Evolutionary conservation across 1,140 invertebrate genomes (phyloP).

Genomic region (Diprion similis): DNA sequence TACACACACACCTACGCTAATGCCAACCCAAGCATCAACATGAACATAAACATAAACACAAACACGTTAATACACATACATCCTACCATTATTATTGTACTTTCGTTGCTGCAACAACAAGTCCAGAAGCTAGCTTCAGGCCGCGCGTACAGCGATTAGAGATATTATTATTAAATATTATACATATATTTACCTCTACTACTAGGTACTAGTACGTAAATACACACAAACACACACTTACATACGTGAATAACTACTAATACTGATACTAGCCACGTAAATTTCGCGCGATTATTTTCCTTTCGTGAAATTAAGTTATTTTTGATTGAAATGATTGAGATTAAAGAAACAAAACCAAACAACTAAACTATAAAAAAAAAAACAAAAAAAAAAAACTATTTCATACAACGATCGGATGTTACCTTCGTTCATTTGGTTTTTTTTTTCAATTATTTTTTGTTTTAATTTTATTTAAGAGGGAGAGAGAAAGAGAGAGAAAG

Average conservation of each 20-base stretch:
- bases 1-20: constrained; percentile 56
- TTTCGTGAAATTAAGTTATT: too few species aligned
- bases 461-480: not conserved
- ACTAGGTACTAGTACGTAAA: too few species aligned
- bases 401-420: not conserved
- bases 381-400: not conserved
- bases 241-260: too few species aligned
- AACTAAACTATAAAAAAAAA: too few species aligned
- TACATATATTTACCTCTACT: too few species aligned
- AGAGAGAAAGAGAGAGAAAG: not conserved
- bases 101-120: constrained; percentile 29
- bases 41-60: constrained; percentile 50
- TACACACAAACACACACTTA: too few species aligned
- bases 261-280: too few species aligned
- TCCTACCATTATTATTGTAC: constrained; percentile 23
- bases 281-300: too few species aligned
- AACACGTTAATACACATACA: constrained; percentile 27
- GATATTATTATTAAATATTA: not conserved
- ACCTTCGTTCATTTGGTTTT: not conserved
- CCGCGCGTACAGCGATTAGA: constrained; percentile 25
- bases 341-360: too few species aligned
- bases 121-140: constrained; percentile 33
- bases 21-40: constrained; percentile 33
- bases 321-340: too few species aligned
- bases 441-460: not conserved